phyloP scores from a whole-genome alignment of 2,797 vertebrate genomes.

The Momotus momota region DNA sequence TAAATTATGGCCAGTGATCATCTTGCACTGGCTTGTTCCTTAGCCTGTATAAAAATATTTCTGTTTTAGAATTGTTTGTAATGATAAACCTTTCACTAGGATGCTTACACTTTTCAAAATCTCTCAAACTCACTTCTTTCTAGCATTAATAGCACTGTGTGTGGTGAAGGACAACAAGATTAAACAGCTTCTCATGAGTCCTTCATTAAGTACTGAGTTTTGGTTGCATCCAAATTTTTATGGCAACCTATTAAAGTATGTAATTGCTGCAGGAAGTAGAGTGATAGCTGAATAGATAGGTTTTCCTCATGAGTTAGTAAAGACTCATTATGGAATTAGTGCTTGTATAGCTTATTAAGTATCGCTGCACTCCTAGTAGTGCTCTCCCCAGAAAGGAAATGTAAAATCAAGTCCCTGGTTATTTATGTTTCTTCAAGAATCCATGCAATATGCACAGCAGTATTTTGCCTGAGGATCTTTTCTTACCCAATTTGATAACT shows the following conservation, averaged over 20 bases:
- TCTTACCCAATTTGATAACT: background rate
- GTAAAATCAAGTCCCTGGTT: conserved; percentile 2
- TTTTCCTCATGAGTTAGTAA: conserved; percentile 37
- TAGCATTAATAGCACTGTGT: background rate
- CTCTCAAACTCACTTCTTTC: background rate
- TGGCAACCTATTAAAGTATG: background rate
- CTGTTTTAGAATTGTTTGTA: background rate
- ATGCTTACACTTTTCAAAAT: conserved; percentile 21
- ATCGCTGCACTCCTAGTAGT: background rate
- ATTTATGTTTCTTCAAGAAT: conserved; percentile 12
- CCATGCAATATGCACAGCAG: background rate
- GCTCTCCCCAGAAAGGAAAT: conserved; percentile 20
- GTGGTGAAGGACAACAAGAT: conserved; percentile 6
- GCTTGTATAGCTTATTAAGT: background rate
- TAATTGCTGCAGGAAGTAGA: conserved; percentile 34
- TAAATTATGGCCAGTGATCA: background rate
- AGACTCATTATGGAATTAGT: conserved; percentile 38
- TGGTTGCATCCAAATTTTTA: conserved; percentile 26
- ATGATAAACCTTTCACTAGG: conserved; percentile 39
- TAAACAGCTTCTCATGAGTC: background rate
- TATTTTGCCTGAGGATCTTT: background rate
- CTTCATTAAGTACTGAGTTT: conserved; percentile 12
- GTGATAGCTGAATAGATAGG: background rate
- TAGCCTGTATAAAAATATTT: background rate
- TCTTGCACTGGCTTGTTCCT: background rate